Evolutionary conservation across 2,888 invertebrate genomes (phyloP), one percentile per base, ranked within the genome.

Genomic region (Tipula vernalis): DNA sequence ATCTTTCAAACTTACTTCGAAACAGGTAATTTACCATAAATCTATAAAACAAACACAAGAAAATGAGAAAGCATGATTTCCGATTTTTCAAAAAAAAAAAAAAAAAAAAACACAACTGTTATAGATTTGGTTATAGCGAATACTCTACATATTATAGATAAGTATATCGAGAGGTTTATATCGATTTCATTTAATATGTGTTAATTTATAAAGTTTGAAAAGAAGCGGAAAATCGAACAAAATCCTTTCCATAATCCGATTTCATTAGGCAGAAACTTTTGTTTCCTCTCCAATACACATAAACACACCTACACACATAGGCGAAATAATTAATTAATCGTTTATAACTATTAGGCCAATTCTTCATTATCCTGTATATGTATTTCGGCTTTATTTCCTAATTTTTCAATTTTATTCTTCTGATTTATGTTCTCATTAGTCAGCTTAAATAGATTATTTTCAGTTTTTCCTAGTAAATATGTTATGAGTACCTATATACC

Each of bases 131-230:
- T 28, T 28, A 28, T 28, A 28, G 28, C 28, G 28, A 28, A 28
- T 28, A 28, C 28, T 28, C 28, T 28, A 28, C 28, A 28, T 28
- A 28, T 28, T 28, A 28, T 28, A 28, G 28, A 28, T 28, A 28
- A 1, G 28, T 28, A 28, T 28, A 28, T 28, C 28, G 28, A 57
- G 51, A n/a, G 15, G 51, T 51, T 57, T 57, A 57, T 71, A 71
- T 71, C 71, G 71, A 71, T 71, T 71, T 71, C 71, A 71, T 71
- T 71, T 71, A 71, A 71, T 71, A 71, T 71, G 71, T 71, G 71
- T 71, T 71, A 71, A 71, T 71, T 71, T 71, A 28, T 71, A 71
- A 71, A 71, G 28, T 71, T 28, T 10, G 28, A 18, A 71, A 28
- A 71, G 28, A 28, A 71, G 71, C 71, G 71, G 71, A 71, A 71